Evolutionary conservation across 2,113 vertebrate genomes (phyloP), one percentile per base, ranked within the genome.

Genomic region (Amazona guildingii): DNA sequence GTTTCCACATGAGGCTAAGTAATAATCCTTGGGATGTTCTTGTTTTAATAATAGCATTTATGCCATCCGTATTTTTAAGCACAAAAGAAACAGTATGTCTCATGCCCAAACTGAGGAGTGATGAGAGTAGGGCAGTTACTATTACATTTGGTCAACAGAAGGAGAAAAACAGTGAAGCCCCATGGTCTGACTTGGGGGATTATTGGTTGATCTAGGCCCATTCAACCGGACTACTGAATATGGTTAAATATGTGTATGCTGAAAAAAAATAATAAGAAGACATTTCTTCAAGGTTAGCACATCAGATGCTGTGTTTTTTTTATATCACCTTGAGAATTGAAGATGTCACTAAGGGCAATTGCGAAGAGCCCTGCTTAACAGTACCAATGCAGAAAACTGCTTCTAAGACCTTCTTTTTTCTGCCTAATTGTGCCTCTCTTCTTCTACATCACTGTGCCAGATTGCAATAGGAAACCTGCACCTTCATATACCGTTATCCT

Each of bases 101-200:
- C 43, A 31, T 15, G 18, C 8, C 10, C 41, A 91, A 39, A 41
- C 11, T 35, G 23, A 92, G 18, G 48, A 92, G 43, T 0, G 7
- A 44, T 1, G 2, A 2, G 15, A 31, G 1, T 35, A 29, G 13
- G 6, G n/a, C 12, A 64, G 29, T 55, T 72, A 11, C 15, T 3
- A 2, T 7, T 74, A 20, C 0, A 11, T 72, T 88, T 86, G 27
- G 12, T 69, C 33, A 84, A 11, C 7, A 72, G 31, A 80, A 69
- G 37, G 33, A 87, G 20, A 85, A 79, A 85, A 73, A 15, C 15
- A 31, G 10, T 44, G 28, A 69, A 86, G 64, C 3, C 4, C 24
- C 3, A 24, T 33, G 33, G 39, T 74, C 13, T 27, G n/a, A 28
- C 4, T 39, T 59, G 13, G 21, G 57, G 57, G 21, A 35, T 59